A percentile compares a stretch with the other conserved stretches of the same genome.
These are phyloP conservation scores for Pantherophis alleghaniensis DNA, from an alignment of 2,797 vertebrate species.

Conservation along the genomic window DNA sequence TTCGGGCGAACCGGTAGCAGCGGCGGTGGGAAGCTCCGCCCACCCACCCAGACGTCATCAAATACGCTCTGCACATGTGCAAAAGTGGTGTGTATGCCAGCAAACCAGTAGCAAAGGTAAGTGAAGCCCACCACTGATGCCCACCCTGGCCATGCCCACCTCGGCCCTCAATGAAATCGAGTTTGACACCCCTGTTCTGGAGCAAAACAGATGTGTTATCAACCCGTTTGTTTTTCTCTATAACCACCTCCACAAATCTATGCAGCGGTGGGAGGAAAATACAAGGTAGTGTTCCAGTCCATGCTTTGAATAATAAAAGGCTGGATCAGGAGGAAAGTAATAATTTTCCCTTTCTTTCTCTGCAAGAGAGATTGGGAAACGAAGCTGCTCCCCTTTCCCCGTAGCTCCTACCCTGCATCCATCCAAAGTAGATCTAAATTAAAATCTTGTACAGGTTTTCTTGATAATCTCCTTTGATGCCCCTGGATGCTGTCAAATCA, in stretches of 20 bases:
- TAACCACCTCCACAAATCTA: background rate
- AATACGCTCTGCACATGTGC: too few relatives aligned
- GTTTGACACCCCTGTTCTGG: too few relatives aligned
- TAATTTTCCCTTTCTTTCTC: background rate
- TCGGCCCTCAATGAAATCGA: too few relatives aligned
- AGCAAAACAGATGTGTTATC: too few relatives aligned
- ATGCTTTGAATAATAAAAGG: slow-evolving; percentile 33
- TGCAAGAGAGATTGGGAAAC: slow-evolving; percentile 23
- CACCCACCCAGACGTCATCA: too few relatives aligned
- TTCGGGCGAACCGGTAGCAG: too few relatives aligned
- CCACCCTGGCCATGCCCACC: too few relatives aligned
- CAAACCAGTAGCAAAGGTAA: too few relatives aligned
- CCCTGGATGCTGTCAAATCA: slow-evolving; percentile 62
- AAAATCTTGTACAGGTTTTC: slow-evolving; percentile 75
- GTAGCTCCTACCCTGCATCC: slow-evolving; percentile 44
- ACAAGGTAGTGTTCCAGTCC: background rate
- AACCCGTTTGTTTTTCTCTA: background rate
- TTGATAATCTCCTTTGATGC: slow-evolving; percentile 75
- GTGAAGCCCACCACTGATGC: too few relatives aligned
- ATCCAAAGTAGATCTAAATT: slow-evolving; percentile 73
- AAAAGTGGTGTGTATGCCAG: too few relatives aligned
- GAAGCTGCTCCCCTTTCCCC: slow-evolving; percentile 39
- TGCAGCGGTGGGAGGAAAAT: background rate
- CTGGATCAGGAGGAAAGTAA: background rate
- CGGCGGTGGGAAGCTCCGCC: accelerated